Conservation (phyloP, 2,797 vertebrate genomes). For the Bradypodion ventrale region DNA sequence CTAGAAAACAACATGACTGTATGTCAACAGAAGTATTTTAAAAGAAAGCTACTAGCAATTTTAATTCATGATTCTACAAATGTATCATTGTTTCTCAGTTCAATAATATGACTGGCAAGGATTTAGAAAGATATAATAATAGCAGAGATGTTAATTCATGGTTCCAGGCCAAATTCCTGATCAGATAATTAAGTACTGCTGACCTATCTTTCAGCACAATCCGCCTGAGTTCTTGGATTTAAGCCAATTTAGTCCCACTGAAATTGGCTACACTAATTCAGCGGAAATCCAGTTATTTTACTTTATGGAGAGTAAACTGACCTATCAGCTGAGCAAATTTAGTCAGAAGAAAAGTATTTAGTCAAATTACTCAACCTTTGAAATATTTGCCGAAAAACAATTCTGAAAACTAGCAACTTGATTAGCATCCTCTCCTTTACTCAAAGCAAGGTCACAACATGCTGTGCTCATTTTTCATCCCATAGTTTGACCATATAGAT, state of each 20-base stretch:
- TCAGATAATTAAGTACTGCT: slow-evolving; percentile 22
- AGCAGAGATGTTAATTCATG: slow-evolving; percentile 14
- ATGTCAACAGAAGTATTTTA: not conserved
- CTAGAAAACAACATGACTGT: not conserved
- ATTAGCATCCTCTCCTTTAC: not conserved
- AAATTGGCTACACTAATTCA: slow-evolving; percentile 25
- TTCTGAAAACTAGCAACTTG: not conserved
- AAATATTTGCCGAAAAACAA: not conserved
- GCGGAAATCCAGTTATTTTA: slow-evolving; percentile 21
- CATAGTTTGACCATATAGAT: not conserved
- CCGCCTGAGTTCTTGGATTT: slow-evolving; percentile 19
- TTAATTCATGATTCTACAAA: slow-evolving; percentile 11
- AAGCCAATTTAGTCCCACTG: not conserved
- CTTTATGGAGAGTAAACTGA: slow-evolving; percentile 3
- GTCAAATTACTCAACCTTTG: slow-evolving; percentile 2
- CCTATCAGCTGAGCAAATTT: slow-evolving; percentile 10
- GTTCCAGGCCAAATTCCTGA: slow-evolving; percentile 4
- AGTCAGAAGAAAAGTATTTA: not conserved
- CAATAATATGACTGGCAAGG: slow-evolving; percentile 4
- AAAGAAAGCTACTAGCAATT: not conserved
- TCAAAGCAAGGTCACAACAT: not conserved
- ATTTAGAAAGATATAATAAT: slow-evolving; percentile 3
- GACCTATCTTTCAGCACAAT: slow-evolving; percentile 33
- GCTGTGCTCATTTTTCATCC: not conserved
- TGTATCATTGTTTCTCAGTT: not conserved